Evolutionary conservation across 2,888 invertebrate species (phyloP).

Genomic region (Rhorus exstirpatorius): DNA sequence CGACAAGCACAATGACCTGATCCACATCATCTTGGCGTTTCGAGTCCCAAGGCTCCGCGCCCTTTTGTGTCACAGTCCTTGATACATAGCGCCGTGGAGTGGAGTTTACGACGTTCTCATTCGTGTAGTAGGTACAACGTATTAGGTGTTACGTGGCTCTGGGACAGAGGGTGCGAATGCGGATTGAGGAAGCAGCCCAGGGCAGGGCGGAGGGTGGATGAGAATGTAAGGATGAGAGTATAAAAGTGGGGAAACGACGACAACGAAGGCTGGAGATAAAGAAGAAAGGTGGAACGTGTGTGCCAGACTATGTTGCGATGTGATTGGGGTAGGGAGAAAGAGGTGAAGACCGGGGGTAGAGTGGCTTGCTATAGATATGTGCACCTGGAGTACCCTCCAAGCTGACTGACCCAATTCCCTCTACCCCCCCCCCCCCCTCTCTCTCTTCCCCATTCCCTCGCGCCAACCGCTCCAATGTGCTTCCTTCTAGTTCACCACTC

Average conservation of each 20-base stretch:
- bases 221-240: too few species aligned
- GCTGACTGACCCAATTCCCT: conserved; percentile 83
- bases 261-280: conserved; percentile 48
- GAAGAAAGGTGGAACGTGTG: conserved; percentile 40
- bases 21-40: too few species aligned
- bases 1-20: too few species aligned
- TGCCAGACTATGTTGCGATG: conserved; percentile 45
- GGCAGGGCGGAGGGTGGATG: too few species aligned
- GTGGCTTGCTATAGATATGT: conserved; percentile 73
- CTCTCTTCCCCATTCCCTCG: conserved; percentile 45
- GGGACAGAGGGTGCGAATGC: conserved; percentile 4
- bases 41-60: too few species aligned
- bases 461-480: conserved; percentile 52
- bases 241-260: background rate
- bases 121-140: too few species aligned
- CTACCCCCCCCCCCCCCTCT: conserved; percentile 50
- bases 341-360: conserved; percentile 46
- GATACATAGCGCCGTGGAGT: too few species aligned
- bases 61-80: too few species aligned
- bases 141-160: too few species aligned
- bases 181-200: background rate
- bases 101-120: too few species aligned
- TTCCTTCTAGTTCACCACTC: conserved; percentile 46
- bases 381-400: conserved; percentile 82
- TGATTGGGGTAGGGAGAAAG: conserved; percentile 23